Evolutionary conservation across 2,797 vertebrate genomes (phyloP).

Genomic region (Champsocephalus esox): DNA sequence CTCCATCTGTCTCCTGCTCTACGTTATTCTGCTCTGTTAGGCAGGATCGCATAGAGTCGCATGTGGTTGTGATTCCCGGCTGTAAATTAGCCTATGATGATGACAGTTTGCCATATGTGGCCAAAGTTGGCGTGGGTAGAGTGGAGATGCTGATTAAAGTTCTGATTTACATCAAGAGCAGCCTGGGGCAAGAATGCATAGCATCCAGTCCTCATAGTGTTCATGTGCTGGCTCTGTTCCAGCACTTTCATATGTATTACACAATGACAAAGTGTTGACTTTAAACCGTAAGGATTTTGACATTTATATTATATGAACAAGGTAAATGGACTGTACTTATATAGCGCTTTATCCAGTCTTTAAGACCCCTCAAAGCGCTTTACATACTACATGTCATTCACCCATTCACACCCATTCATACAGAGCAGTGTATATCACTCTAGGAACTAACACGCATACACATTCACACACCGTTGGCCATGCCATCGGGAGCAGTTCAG

Average conservation of each 20-base stretch:
- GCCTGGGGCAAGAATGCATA: conserved; percentile 2
- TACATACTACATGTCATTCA: too few relatives aligned
- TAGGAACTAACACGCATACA: too few relatives aligned
- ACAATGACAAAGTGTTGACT: not conserved
- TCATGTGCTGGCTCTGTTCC: not conserved
- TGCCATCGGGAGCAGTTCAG: too few relatives aligned
- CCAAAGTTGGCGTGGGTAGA: conserved; percentile 11
- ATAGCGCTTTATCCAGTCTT: too few relatives aligned
- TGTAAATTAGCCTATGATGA: conserved; percentile 42
- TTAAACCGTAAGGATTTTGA: too few relatives aligned
- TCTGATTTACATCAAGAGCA: conserved; percentile 20
- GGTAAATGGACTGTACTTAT: too few relatives aligned
- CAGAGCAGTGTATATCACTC: too few relatives aligned
- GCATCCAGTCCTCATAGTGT: not conserved
- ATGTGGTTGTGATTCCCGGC: conserved; percentile 46
- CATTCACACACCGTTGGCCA: too few relatives aligned
- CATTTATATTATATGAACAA: not conserved
- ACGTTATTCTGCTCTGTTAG: conserved; percentile 56
- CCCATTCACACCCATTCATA: too few relatives aligned
- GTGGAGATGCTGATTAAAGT: conserved; percentile 5
- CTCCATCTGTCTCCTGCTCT: conserved; percentile 47
- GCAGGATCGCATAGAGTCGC: conserved; percentile 43
- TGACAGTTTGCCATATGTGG: conserved; percentile 57
- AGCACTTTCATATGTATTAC: not conserved
- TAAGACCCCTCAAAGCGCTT: too few relatives aligned